These are phyloP conservation scores for Heterohyrax brucei DNA, from an alignment of 2,797 vertebrate species.

Conservation along the genomic window DNA sequence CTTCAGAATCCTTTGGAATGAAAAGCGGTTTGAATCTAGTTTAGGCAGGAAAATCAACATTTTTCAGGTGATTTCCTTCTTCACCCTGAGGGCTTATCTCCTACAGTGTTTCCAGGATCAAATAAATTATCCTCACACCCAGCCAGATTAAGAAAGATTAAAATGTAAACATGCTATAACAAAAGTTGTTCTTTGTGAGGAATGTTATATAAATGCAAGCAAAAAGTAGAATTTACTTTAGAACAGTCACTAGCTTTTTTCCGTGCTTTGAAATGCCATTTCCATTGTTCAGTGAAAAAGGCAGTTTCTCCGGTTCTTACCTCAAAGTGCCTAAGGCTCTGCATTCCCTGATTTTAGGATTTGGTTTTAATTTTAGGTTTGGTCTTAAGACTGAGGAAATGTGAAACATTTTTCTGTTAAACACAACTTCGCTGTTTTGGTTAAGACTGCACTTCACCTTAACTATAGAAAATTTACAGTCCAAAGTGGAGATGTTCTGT, in stretches of 20 bases:
- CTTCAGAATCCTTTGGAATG: neutral
- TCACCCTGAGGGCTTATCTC: constrained; percentile 27
- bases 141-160: constrained; percentile 35
- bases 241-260: neutral
- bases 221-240: neutral
- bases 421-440: constrained; percentile 45
- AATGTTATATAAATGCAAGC: neutral
- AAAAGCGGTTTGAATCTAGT: constrained; percentile 22
- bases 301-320: neutral
- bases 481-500: neutral
- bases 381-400: neutral
- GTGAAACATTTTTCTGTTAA: constrained; percentile 33
- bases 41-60: constrained; percentile 72
- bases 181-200: neutral
- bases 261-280: neutral
- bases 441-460: constrained; percentile 20
- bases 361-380: neutral
- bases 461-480: constrained; percentile 33
- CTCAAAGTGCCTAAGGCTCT: neutral
- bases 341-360: neutral
- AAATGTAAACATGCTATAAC: neutral
- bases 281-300: neutral
- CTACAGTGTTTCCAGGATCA: constrained; percentile 47
- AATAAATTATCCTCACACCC: neutral
- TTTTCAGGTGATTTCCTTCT: constrained; percentile 72